A percentile compares a stretch with the other conserved stretches of the same genome.
Evolutionary conservation across 2,113 vertebrate genomes (phyloP).

Genomic region (Notiomystis cincta): DNA sequence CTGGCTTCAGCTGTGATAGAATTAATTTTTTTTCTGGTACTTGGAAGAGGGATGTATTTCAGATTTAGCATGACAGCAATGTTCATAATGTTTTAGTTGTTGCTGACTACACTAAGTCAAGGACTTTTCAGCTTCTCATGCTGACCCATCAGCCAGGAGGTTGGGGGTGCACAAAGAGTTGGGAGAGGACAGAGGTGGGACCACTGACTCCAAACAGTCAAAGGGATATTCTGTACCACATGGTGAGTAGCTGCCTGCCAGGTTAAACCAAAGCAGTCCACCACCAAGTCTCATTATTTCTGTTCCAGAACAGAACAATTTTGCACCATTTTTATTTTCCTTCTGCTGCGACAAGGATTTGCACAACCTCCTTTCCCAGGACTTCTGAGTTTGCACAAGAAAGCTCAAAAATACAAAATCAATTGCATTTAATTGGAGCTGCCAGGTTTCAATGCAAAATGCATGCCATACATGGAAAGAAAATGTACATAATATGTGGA

Average conservation of each 20-base stretch:
- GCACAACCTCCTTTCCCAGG: no score
- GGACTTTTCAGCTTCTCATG: neutral
- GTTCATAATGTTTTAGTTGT: neutral
- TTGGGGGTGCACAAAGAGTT: neutral
- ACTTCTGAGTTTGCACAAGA: neutral
- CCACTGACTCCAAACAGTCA: neutral
- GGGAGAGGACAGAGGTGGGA: neutral
- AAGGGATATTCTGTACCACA: neutral
- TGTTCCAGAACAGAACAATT: no score
- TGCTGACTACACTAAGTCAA: neutral
- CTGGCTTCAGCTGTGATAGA: neutral
- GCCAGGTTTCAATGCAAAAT: neutral
- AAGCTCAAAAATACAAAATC: neutral
- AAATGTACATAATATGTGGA: fast-evolving
- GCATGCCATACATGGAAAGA: fast-evolving
- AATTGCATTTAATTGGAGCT: neutral
- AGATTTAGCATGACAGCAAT: neutral
- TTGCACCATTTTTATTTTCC: no score
- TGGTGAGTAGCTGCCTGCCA: neutral
- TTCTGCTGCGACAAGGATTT: no score
- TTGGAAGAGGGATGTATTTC: neutral
- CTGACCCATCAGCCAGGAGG: fast-evolving
- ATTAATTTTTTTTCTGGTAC: neutral
- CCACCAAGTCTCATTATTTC: neutral
- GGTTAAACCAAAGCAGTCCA: neutral